Base-by-base conservation (phyloP, 2,888 invertebrate genomes). In the Neuroscelio doddi region DNA sequence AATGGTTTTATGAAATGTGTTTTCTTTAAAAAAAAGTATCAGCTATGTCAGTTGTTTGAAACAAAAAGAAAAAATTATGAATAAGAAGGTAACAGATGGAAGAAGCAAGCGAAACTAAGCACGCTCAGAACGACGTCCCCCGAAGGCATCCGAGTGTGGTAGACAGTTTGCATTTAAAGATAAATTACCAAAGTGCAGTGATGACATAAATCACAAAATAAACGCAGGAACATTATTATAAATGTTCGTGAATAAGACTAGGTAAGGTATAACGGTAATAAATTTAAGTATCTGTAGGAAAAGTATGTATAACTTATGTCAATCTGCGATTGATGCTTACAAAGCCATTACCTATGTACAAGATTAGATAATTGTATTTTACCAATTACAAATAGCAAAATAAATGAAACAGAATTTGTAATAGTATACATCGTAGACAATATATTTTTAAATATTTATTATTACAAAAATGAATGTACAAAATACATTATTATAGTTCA, bases 121-220 rank as follows among this genome's bases (percentile, higher is more conserved):
- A 51, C 38, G 44, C 26, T 44, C 45, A 38, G 38, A 34, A 63
- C 52, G 55, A 36, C 53, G 59, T 51, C 57, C 57, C 45, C 10
- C n/a, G 51, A 44, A 62, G 62, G 64, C 55, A 68, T 58, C 34
- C 34, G 46, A 62, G 51, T 68, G 64, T 47, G 17, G 46, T 29
- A 59, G 62, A 65, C 63, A 63, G 58, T 62, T 64, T 62, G 53
- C 61, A 68, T 58, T 62, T 29, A 41, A 51, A 64, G 55, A 59
- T 59, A 59, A 64, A 68, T 65, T 64, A 58, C 57, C 52, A 44
- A 64, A 55, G 58, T 53, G 32, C 52, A 52, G 30, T 44, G 57
- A 52, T 64, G 58, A 53, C 53, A 53, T 53, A 62, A 68, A 64
- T 62, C 58, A 64, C 47, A 47, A 64, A 61, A 68, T 68, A 57